Conservation (phyloP, 2,888 invertebrate species). For the Agrochola lota region DNA sequence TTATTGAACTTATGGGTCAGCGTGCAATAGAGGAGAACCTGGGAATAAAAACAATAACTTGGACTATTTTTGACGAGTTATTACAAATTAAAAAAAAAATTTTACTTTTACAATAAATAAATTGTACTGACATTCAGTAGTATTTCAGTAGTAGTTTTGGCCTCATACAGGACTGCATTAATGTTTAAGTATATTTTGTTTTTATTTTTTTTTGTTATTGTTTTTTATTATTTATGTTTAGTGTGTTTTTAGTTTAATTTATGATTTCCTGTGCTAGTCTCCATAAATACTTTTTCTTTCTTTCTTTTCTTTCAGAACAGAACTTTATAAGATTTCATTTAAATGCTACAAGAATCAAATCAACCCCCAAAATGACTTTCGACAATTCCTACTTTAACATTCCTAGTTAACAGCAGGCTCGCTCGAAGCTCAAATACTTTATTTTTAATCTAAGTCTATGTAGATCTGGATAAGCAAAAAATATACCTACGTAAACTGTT, state of each 20-base stretch:
- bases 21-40: neutral
- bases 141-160: too few species aligned
- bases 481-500: neutral
- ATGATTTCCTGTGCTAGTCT: too few species aligned
- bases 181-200: too few species aligned
- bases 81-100: neutral
- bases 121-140: neutral
- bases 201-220: too few species aligned
- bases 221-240: too few species aligned
- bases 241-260: too few species aligned
- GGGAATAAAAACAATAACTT: neutral
- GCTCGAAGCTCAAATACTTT: neutral
- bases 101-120: neutral
- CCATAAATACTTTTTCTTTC: too few species aligned
- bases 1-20: too few species aligned
- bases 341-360: neutral
- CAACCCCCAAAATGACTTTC: neutral
- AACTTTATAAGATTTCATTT: neutral
- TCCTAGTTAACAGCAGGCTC: neutral
- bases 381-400: neutral
- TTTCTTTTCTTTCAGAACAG: too few species aligned
- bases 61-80: neutral
- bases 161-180: too few species aligned
- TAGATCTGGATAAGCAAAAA: slow-evolving; percentile 43
- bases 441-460: slow-evolving; percentile 39